phyloP scores from a whole-genome alignment of 2,888 invertebrate species.

The Lycophotia porphyrea region DNA sequence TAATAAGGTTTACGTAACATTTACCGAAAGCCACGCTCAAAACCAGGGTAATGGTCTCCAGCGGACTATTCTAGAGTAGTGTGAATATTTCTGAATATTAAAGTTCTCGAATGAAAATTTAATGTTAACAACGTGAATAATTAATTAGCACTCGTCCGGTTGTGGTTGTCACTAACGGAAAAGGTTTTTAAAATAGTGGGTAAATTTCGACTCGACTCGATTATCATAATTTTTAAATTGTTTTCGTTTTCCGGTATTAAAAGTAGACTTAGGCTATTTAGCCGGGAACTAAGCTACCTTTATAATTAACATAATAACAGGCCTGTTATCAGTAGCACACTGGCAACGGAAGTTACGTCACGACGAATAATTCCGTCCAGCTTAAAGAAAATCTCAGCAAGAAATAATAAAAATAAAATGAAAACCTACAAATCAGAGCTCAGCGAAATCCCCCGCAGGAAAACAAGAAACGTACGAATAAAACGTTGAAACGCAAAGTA shows the following conservation, averaged over 20 bases:
- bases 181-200: background rate
- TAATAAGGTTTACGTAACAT: slow-evolving; percentile 11
- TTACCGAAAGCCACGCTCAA: slow-evolving; percentile 1
- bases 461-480: slow-evolving; percentile 46
- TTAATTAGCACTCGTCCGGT: background rate
- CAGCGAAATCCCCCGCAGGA: slow-evolving; percentile 20
- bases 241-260: background rate
- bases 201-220: background rate
- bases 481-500: slow-evolving; percentile 47
- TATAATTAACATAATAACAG: background rate
- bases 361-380: slow-evolving; percentile 4
- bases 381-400: slow-evolving; percentile 23
- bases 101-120: slow-evolving; percentile 15
- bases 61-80: slow-evolving; percentile 14
- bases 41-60: slow-evolving; percentile 8
- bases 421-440: slow-evolving; percentile 38
- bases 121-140: slow-evolving; percentile 32
- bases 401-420: slow-evolving; percentile 31
- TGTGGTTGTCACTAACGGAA: slow-evolving; percentile 7
- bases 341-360: background rate
- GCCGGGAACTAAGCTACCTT: background rate
- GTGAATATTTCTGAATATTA: slow-evolving; percentile 17
- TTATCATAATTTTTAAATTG: background rate
- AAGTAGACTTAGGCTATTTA: background rate
- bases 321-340: background rate